Evolutionary conservation across 2,113 vertebrate genomes (phyloP).

Genomic region (Amazona guildingii): DNA sequence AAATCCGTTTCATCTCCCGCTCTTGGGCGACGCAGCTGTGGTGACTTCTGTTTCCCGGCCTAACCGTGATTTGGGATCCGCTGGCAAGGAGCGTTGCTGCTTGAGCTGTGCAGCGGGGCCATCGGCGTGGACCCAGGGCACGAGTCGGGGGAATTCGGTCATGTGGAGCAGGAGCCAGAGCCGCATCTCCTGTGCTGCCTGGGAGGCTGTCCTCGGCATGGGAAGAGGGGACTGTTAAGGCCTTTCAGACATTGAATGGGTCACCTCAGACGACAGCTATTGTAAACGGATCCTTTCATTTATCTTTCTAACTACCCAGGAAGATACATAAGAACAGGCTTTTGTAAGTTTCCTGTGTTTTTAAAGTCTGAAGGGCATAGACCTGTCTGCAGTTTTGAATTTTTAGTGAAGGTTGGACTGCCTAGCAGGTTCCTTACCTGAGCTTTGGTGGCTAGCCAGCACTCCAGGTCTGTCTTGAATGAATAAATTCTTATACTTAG

Average conservation of each 20-base stretch:
- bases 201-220: not conserved
- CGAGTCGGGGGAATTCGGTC: not conserved
- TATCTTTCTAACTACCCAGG: not conserved
- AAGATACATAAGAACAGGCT: not conserved
- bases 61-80: not conserved
- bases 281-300: not conserved
- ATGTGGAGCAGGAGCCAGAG: rapidly evolving
- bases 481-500: not conserved
- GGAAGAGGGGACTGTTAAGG: not conserved
- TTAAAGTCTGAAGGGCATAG: not conserved
- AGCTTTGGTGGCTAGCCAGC: not conserved
- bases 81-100: not conserved
- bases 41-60: not conserved
- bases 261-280: not conserved
- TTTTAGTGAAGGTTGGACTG: not conserved
- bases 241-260: not conserved
- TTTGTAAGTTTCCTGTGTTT: not conserved
- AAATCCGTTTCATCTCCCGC: rapidly evolving
- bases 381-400: not conserved
- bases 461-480: not conserved
- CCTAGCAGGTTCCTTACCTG: not conserved
- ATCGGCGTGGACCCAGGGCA: not conserved
- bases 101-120: not conserved
- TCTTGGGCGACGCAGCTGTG: not conserved
- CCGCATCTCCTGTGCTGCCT: not conserved